These are phyloP conservation scores for Dromas ardeola DNA, from an alignment of 2,113 vertebrate genomes.

Conservation along the genomic window DNA sequence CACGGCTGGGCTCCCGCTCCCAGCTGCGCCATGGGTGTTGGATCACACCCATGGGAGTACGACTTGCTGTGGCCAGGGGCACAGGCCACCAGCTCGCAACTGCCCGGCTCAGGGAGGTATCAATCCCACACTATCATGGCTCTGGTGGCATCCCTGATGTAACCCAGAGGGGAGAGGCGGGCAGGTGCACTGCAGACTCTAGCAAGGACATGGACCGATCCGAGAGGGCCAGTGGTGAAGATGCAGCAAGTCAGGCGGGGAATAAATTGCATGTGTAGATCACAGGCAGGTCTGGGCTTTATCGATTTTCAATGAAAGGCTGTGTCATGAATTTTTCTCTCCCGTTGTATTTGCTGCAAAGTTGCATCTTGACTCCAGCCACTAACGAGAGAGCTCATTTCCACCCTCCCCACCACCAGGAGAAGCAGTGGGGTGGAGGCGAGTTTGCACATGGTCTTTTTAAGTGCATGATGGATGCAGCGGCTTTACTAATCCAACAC, in stretches of 20 bases:
- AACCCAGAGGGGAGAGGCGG: background rate
- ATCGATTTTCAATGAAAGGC: slow-evolving; percentile 67
- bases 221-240: background rate
- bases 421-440: background rate
- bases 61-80: background rate
- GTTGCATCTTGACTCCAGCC: slow-evolving; percentile 23
- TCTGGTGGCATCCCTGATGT: background rate
- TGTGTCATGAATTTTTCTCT: slow-evolving; percentile 62
- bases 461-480: slow-evolving; percentile 3
- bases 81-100: background rate
- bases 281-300: slow-evolving; percentile 50
- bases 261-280: slow-evolving; percentile 53
- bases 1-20: background rate
- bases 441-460: background rate
- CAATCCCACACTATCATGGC: accelerated
- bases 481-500: background rate
- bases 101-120: background rate
- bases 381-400: slow-evolving; percentile 35
- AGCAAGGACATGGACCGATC: background rate
- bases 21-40: accelerated
- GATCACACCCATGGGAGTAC: background rate
- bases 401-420: background rate
- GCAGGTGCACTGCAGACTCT: background rate
- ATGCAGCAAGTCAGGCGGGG: background rate
- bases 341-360: slow-evolving; percentile 43